phyloP scores from a whole-genome alignment of 2,113 vertebrate genomes.

The Lepus timidus region DNA sequence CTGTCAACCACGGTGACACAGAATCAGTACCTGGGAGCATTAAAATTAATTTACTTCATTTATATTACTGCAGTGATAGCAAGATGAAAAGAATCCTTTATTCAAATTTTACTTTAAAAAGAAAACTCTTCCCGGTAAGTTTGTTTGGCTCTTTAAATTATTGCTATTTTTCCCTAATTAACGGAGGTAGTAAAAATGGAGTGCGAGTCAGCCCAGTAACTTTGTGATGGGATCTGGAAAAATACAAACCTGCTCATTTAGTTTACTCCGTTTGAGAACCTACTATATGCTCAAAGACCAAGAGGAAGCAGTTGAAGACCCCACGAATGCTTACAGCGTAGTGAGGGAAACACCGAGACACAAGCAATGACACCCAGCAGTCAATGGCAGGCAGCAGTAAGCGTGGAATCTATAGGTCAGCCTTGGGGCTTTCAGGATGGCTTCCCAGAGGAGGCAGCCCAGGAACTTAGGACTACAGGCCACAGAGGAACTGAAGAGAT shows the following conservation, averaged over 20 bases:
- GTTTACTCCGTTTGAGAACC: neutral
- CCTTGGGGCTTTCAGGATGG: neutral
- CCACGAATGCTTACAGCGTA: neutral
- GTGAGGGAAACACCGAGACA: neutral
- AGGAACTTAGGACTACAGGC: neutral
- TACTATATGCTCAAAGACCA: neutral
- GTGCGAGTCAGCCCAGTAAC: slow-evolving; percentile 66
- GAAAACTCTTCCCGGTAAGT: slow-evolving; percentile 79
- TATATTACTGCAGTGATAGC: slow-evolving; percentile 91
- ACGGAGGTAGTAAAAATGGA: slow-evolving; percentile 75
- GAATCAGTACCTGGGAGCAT: slow-evolving; percentile 93
- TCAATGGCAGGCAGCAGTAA: rapidly evolving
- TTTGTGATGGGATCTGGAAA: slow-evolving; percentile 28
- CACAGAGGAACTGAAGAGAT: neutral
- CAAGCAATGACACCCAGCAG: too few relatives aligned
- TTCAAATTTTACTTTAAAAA: slow-evolving; percentile 90
- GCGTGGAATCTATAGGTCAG: neutral
- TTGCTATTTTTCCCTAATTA: slow-evolving; percentile 80
- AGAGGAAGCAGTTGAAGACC: neutral
- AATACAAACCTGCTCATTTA: neutral
- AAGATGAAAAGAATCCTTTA: slow-evolving; percentile 91
- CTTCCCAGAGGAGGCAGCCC: neutral
- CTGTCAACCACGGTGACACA: slow-evolving; percentile 91
- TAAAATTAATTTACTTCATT: slow-evolving; percentile 96
- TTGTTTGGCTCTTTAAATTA: slow-evolving; percentile 81